These are phyloP conservation scores for Theodoxus fluviatilis DNA, from an alignment of 2,888 invertebrate genomes.

Conservation along the genomic window DNA sequence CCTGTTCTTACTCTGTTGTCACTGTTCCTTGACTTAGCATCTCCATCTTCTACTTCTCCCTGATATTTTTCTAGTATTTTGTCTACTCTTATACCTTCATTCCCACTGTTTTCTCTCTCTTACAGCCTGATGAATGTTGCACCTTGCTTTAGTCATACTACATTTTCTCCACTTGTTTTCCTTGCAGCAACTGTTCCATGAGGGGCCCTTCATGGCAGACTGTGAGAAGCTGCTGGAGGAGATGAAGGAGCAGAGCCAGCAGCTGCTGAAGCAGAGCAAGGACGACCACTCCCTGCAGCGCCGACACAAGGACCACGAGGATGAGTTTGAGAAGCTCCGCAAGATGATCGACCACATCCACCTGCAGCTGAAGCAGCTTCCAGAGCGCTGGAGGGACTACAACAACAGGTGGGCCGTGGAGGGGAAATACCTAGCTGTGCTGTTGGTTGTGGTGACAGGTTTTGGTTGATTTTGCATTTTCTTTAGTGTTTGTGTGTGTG, in stretches of 20 bases:
- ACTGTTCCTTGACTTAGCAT: neutral
- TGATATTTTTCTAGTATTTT: neutral
- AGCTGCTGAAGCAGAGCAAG: conserved; percentile 75
- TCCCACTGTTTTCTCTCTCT: neutral
- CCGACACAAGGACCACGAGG: conserved; percentile 74
- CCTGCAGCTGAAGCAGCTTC: conserved; percentile 81
- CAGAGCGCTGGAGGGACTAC: conserved; percentile 89
- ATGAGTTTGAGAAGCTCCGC: conserved; percentile 79
- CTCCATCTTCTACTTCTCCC: too few species aligned
- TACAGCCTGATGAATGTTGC: neutral
- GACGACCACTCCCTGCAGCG: conserved; percentile 74
- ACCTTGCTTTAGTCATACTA: neutral
- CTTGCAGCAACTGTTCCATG: conserved; percentile 64
- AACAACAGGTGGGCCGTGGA: conserved; percentile 71
- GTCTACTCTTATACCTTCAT: neutral
- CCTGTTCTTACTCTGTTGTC: neutral
- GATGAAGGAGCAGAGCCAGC: conserved; percentile 77
- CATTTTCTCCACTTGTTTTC: conserved; percentile 4
- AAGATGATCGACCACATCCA: conserved; percentile 77
- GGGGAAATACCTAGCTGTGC: neutral
- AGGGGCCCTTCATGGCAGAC: conserved; percentile 50
- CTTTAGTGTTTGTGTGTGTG: neutral
- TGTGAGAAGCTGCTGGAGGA: conserved; percentile 77
- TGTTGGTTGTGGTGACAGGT: too few species aligned
- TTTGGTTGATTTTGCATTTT: neutral